Evolutionary conservation across 2,113 vertebrate species (phyloP), one percentile per base, ranked within the genome.

Genomic region (Cheirogaleus medius): DNA sequence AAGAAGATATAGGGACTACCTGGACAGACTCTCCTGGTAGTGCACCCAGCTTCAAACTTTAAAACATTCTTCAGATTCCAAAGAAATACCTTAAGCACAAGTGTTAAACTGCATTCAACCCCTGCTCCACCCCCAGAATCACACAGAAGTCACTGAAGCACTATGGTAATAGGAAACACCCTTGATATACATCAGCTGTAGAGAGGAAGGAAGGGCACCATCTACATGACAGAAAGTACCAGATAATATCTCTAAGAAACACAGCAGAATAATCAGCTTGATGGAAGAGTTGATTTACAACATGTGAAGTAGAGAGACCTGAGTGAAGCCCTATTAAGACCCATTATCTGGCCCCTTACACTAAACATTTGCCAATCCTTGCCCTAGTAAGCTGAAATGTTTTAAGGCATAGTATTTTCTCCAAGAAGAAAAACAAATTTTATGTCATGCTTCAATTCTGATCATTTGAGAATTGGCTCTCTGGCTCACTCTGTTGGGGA

Each of bases 401-500:
- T 60, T 44, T 29, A 29, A 32, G 71, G 25, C 17, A 68, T 23
- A 83, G 13, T 82, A 87, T 89, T 88, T 93, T 47, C 10, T 71
- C 68, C 71, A 69, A 42, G 85, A 97, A 85, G 42, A 47, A 86
- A 92, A 91, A 73, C 44, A 66, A 52, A 20, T 64, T 69, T 88
- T 74, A 88, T 34, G 18, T 63, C 25, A 32, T 49, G 20, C 32
- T 92, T 94, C 58, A 66, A 37, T 68, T 86, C 74, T 69, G 3
- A 69, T 80, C 47, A 49, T 44, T 96, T 95, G 73, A 81, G 80
- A 94, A 94, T 37, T 52, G 14, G 8, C n/a, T 93, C 21, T 17
- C 47, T 58, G 56, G 15, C 66, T 74, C 18, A 47, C 52, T 89
- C 37, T 52, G 69, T 27, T n/a, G 25, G 42, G 25, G 54, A 63